These are phyloP conservation scores for Tillus elongatus DNA, from an alignment of 2,888 invertebrate genomes.

Conservation along the genomic window DNA sequence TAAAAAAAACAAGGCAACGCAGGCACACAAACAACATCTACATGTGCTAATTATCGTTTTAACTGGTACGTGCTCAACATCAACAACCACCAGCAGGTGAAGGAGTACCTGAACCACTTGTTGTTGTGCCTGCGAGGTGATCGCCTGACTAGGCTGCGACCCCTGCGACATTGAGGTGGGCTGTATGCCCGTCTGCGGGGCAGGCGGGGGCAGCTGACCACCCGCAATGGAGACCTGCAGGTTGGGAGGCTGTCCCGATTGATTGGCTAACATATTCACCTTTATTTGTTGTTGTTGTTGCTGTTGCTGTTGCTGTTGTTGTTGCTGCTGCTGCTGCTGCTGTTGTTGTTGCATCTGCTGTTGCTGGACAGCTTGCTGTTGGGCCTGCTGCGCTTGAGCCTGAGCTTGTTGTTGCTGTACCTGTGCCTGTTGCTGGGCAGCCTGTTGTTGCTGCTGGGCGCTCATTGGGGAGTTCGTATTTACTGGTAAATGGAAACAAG, in stretches of 20 bases:
- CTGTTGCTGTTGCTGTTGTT: conserved; percentile 36
- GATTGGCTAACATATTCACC: conserved; percentile 20
- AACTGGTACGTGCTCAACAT: neutral
- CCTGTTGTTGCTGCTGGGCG: conserved; percentile 25
- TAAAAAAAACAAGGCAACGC: too few relatives aligned
- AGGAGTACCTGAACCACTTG: neutral
- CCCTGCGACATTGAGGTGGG: conserved; percentile 29
- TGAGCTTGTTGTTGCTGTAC: conserved; percentile 23
- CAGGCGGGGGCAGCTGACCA: conserved; percentile 38
- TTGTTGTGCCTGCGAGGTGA: conserved; percentile 33
- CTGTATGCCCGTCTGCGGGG: conserved; percentile 33
- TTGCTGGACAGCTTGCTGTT: too few relatives aligned
- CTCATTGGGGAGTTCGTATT: conserved; percentile 29
- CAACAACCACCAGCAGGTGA: neutral
- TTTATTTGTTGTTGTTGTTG: conserved; percentile 33
- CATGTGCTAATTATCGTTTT: neutral
- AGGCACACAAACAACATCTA: too few relatives aligned
- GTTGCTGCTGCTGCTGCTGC: conserved; percentile 25
- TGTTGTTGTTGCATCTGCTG: conserved; percentile 27
- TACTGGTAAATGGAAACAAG: too few relatives aligned
- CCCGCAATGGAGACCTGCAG: conserved; percentile 26
- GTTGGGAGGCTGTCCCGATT: too few relatives aligned
- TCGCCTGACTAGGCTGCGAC: conserved; percentile 31
- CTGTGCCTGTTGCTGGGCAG: conserved; percentile 31
- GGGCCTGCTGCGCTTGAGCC: conserved; percentile 32